Evolutionary conservation across 2,113 vertebrate genomes (phyloP).

Genomic region (Capreolus pygargus): DNA sequence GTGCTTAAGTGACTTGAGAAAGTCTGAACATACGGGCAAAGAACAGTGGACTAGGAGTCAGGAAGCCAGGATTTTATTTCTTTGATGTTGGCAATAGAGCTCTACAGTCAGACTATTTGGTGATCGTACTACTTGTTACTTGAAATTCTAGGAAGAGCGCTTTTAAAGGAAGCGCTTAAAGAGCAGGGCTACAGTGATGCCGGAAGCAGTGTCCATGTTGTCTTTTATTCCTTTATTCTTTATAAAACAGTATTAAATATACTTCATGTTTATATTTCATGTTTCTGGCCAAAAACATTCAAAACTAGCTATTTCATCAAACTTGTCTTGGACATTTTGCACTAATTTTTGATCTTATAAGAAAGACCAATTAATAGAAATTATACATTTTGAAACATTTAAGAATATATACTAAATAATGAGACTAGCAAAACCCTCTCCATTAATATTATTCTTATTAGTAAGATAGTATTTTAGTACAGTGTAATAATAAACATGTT

Average conservation of each 20-base stretch:
- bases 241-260: neutral
- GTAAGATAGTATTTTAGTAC: neutral
- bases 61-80: neutral
- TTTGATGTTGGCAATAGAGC: neutral
- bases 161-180: neutral
- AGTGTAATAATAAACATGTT: neutral
- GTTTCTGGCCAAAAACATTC: conserved; percentile 14
- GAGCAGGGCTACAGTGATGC: neutral
- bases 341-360: neutral
- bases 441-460: neutral
- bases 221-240: conserved; percentile 13
- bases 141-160: neutral
- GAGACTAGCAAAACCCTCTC: neutral
- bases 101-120: neutral
- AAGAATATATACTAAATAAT: neutral
- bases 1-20: neutral
- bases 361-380: neutral
- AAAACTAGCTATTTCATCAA: neutral
- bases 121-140: neutral
- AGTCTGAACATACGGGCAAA: neutral
- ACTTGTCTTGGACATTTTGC: neutral
- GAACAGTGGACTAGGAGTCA: neutral
- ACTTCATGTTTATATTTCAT: neutral
- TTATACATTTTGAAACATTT: conserved; percentile 21
- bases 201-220: neutral